Evolutionary conservation across 2,888 invertebrate species (phyloP).

Genomic region (Sarcophaga subvicina): DNA sequence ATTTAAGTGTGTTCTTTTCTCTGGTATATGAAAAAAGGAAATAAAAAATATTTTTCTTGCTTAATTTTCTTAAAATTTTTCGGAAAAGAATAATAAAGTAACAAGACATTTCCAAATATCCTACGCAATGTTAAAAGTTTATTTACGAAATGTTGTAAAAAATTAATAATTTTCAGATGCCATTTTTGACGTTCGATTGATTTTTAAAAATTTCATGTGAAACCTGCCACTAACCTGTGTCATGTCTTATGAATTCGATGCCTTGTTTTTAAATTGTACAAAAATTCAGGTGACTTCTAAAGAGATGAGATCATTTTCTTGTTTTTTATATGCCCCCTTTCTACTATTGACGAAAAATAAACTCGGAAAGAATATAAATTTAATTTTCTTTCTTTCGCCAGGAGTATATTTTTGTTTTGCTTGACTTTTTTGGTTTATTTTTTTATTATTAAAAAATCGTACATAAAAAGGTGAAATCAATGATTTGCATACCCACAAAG

Average conservation of each 20-base stretch:
- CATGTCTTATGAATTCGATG: not conserved
- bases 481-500: slow-evolving; percentile 50
- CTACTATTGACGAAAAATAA: not conserved
- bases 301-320: slow-evolving; percentile 32
- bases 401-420: not conserved
- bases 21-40: not conserved
- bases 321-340: slow-evolving; percentile 17
- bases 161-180: not conserved
- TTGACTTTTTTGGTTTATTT: not conserved
- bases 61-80: slow-evolving; percentile 19
- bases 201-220: no score
- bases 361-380: slow-evolving; percentile 17
- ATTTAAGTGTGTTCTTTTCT: slow-evolving; percentile 15
- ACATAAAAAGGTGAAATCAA: slow-evolving; percentile 51
- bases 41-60: slow-evolving; percentile 38
- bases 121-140: not conserved
- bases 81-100: no score
- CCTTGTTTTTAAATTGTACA: not conserved
- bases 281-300: slow-evolving; percentile 45
- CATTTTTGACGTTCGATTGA: no score
- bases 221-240: not conserved
- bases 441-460: slow-evolving; percentile 21
- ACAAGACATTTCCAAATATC: no score
- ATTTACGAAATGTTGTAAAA: not conserved
- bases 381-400: slow-evolving; percentile 27